Percentiles rank a stretch among this genome's conserved stretches.
Conservation (phyloP, 2,113 vertebrate genomes). For the Motacilla alba region DNA sequence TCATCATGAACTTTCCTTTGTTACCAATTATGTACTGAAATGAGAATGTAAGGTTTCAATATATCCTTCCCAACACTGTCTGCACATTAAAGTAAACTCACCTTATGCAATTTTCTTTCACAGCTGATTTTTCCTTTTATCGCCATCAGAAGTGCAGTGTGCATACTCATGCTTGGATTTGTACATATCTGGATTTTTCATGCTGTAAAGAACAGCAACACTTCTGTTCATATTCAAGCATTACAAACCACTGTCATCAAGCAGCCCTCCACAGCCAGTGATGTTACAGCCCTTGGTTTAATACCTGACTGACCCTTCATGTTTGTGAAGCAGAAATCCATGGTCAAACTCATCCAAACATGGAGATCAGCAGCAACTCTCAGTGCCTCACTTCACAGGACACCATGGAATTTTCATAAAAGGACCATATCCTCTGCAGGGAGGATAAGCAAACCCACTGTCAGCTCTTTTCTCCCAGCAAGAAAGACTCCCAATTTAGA, state of each 20-base stretch:
- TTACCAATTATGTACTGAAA: not conserved
- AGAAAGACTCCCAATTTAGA: not conserved
- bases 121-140: not conserved
- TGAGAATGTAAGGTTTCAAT: not conserved
- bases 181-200: not conserved
- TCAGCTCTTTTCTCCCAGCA: not conserved
- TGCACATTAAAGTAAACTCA: not conserved
- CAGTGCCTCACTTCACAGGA: not conserved
- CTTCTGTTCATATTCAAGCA: not conserved
- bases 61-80: not conserved
- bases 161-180: not conserved
- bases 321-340: slow-evolving; percentile 10
- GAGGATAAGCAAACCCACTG: not conserved
- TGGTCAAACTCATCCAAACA: not conserved
- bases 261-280: not conserved
- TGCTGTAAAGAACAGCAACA: not conserved
- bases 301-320: not conserved
- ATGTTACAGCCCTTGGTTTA: not conserved
- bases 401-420: not conserved
- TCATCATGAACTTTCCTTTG: not conserved
- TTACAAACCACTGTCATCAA: not conserved
- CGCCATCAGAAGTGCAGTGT: not conserved
- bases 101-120: not conserved
- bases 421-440: not conserved
- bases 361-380: not conserved